Evolutionary conservation across 2,888 invertebrate genomes (phyloP).

Genomic region (Osmoderma eremita): DNA sequence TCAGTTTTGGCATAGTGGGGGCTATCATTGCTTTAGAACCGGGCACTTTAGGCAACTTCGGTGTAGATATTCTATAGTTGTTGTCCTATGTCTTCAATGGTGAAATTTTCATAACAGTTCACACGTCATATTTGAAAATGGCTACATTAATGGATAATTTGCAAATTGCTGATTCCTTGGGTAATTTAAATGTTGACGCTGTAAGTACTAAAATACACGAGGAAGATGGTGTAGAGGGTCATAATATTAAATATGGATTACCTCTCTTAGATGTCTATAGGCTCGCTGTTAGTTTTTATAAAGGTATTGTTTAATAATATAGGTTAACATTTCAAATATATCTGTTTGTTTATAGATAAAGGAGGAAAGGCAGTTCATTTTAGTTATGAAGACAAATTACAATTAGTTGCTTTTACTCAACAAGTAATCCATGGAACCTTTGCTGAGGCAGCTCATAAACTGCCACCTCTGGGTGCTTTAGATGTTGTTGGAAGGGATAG

Average conservation of each 20-base stretch:
- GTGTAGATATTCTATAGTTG: neutral
- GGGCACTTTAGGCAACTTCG: too few relatives aligned
- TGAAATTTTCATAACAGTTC: constrained; percentile 1
- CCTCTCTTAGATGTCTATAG: constrained; percentile 85
- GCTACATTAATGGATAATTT: constrained; percentile 56
- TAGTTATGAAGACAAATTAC: constrained; percentile 92
- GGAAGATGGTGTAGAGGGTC: constrained; percentile 52
- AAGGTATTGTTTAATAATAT: constrained; percentile 72
- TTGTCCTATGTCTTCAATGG: neutral
- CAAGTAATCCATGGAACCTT: constrained; percentile 89
- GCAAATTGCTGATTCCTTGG: constrained; percentile 57
- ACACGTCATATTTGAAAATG: constrained; percentile 51
- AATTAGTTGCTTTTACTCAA: constrained; percentile 90
- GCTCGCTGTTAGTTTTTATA: constrained; percentile 89
- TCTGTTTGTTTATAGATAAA: constrained; percentile 76
- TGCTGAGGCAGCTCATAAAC: constrained; percentile 71
- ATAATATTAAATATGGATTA: constrained; percentile 70
- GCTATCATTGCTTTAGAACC: too few relatives aligned
- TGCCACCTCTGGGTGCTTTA: constrained; percentile 87
- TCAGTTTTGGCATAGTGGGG: too few relatives aligned
- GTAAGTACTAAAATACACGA: constrained; percentile 41
- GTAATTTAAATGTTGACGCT: constrained; percentile 53
- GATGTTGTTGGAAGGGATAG: constrained; percentile 96
- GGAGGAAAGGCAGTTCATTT: constrained; percentile 97
- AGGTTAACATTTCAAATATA: constrained; percentile 32